Conservation (phyloP, 2,797 vertebrate genomes). For the Lithobates sylvaticus region DNA sequence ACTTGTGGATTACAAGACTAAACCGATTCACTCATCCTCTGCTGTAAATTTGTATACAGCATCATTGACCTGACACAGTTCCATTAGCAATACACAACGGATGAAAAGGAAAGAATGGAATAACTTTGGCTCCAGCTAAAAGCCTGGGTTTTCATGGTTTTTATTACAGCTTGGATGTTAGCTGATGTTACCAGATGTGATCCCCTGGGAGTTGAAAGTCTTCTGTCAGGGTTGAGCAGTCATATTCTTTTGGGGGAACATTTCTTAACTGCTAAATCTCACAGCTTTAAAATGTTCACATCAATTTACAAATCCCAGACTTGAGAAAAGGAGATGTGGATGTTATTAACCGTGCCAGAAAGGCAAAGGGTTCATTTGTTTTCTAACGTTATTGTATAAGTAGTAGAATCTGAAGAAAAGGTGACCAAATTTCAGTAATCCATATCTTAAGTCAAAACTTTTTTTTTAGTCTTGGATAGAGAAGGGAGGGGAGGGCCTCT, state of each 20-base stretch:
- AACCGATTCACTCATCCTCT: slow-evolving; percentile 39
- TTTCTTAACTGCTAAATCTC: neutral
- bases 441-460: no score
- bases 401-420: no score
- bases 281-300: slow-evolving; percentile 9
- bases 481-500: no score
- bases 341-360: neutral
- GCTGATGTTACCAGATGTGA: slow-evolving; percentile 46
- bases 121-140: slow-evolving; percentile 23
- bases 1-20: slow-evolving; percentile 42
- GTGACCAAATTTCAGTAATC: no score
- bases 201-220: slow-evolving; percentile 15
- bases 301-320: slow-evolving; percentile 18
- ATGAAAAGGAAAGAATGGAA: slow-evolving; percentile 11
- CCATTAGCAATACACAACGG: slow-evolving; percentile 7
- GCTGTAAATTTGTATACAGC: slow-evolving; percentile 39
- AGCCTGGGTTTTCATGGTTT: neutral
- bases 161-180: slow-evolving; percentile 12
- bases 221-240: neutral
- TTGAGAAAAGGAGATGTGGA: neutral
- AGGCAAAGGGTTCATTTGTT: neutral
- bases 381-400: no score
- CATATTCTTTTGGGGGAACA: neutral
- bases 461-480: no score
- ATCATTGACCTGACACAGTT: slow-evolving; percentile 35